A percentile compares a stretch with the other conserved stretches of the same genome.
These are phyloP conservation scores for Zaprionus vittiger DNA, from an alignment of 1,140 invertebrate species.

Conservation along the genomic window DNA sequence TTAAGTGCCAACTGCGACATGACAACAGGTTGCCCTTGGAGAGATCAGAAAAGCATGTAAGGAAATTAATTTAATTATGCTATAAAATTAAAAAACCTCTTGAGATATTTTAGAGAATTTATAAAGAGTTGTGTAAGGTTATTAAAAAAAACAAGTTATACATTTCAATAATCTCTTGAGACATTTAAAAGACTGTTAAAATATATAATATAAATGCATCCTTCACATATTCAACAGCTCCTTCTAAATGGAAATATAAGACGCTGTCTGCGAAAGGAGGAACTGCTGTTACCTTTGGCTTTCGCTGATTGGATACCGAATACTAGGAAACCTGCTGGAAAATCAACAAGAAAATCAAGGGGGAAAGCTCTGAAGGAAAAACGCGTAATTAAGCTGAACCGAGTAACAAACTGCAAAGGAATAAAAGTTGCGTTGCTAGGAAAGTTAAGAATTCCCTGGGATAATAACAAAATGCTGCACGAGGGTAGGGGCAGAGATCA, in stretches of 20 bases:
- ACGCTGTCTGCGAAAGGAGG: not conserved
- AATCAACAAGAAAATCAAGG: not conserved
- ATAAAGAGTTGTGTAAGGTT: no score
- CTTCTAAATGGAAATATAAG: not conserved
- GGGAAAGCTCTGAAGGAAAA: not conserved
- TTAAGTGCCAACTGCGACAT: slow-evolving; percentile 22
- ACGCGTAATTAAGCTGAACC: not conserved
- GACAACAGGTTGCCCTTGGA: slow-evolving; percentile 18
- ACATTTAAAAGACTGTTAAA: no score
- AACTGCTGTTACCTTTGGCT: not conserved
- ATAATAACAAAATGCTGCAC: not conserved
- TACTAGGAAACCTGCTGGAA: not conserved
- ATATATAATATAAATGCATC: no score
- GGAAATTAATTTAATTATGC: not conserved
- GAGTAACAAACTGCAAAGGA: not conserved
- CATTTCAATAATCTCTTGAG: no score
- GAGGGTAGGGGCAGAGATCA: not conserved
- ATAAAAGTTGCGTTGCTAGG: not conserved
- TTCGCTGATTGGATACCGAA: not conserved
- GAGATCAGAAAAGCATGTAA: not conserved
- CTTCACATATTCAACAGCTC: not conserved
- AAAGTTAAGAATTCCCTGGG: not conserved
- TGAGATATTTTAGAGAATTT: not conserved
- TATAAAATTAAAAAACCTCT: not conserved
- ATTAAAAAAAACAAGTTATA: no score